Base-by-base conservation (phyloP, 1,140 invertebrate species). In the Catajapyx aquilonaris region DNA sequence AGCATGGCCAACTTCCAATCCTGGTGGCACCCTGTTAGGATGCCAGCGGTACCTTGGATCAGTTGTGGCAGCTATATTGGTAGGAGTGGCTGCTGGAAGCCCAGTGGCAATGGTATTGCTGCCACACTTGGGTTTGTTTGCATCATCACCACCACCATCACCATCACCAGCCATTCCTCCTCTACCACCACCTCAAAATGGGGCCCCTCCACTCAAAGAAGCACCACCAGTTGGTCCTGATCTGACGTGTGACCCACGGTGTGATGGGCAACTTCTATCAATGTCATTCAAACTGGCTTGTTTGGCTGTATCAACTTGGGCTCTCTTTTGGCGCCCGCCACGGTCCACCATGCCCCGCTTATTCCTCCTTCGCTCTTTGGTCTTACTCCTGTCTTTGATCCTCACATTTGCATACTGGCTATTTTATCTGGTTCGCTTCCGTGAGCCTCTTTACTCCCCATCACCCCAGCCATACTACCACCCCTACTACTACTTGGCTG, bases 341-440 rank as follows among this genome's bases (percentile, higher is more conserved):
- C 67, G 73, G 47, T 79, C 84, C 18, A 85, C 81, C n/a, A 72
- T 96, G 65, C 93, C 93, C 4, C 64, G 91, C 43, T 79, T 96
- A 47, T 91, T 87, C 59, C 65, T 94, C 25, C 88, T 91, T 52
- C 68, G 87, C 48, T 76, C 85, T 1, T 68, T 86, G 44, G 76
- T 94, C 16, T 60, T 94, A 33, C 66, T 87, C 10, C 68, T 96
- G 22, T 73, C 93, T n/a, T 73, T 88, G 34, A 68, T 96, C 9
- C 83, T 90, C 53, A 85, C 79, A 38, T 90, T 94, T 62, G 77
- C 87, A 11, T 95, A 88, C 60, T 98, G 93, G 91, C 62, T 97
- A 1, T 97, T 97, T 56, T 98, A 95, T 53, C 75, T 86, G 47
- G 85, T 91, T 31, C 76, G 93, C 66, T 72, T 87, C 44, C 77